Conservation (phyloP, 2,888 invertebrate genomes). For the Coronaproctus castanopsis region DNA sequence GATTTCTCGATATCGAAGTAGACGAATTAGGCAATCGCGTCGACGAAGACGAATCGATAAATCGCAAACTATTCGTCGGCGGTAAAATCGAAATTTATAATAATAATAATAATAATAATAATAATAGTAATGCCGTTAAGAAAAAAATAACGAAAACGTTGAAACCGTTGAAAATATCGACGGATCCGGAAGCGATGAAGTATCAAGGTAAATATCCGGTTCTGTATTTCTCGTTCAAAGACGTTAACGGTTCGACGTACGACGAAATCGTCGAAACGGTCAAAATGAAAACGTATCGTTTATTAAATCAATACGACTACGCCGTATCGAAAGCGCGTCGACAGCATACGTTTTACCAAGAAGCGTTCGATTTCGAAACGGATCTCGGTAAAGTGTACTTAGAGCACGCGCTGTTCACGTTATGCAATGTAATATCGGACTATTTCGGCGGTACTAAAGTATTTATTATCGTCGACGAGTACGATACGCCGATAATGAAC, state of each 20-base stretch:
- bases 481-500: neutral
- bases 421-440: neutral
- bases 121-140: too few species aligned
- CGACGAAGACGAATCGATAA: neutral
- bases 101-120: neutral
- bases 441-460: neutral
- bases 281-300: neutral
- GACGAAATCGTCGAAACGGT: neutral
- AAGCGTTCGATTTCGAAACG: neutral
- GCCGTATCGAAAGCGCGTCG: neutral
- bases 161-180: neutral
- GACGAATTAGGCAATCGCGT: neutral
- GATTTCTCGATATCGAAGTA: slow-evolving; percentile 2
- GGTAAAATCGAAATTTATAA: neutral
- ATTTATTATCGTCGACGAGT: neutral
- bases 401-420: neutral
- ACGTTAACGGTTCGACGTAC: neutral
- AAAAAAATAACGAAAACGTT: too few species aligned
- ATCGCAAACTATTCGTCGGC: neutral
- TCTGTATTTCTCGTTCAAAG: neutral
- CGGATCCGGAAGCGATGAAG: neutral
- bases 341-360: neutral
- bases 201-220: neutral
- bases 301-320: neutral
- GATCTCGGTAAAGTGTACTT: neutral